Evolutionary conservation across 2,888 invertebrate genomes (phyloP), one percentile per base, ranked within the genome.

Genomic region (Pelosia muscerda): DNA sequence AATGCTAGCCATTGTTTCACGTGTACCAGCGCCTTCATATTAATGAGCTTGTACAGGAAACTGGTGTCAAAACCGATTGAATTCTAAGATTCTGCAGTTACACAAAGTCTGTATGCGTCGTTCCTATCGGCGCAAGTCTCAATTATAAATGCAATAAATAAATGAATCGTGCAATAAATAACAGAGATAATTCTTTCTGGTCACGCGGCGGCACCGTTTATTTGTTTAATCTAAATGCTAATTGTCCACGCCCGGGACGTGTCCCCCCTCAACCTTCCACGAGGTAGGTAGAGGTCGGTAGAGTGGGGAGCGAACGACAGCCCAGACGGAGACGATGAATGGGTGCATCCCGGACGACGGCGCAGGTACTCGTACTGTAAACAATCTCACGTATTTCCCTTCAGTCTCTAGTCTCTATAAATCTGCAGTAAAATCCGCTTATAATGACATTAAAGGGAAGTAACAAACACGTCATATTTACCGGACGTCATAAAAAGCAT

Each of bases 171-270:
- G 81, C 83, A 83, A 89, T 90, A 90, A 88, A 89, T 86, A 88
- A 88, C 84, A 75, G 74, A 82, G 82, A 86, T 88, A 86, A 89
- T 85, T 88, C 85, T 89, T 88, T 85, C 87, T 84, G 86, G 88
- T 87, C 88, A 88, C 88, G 88, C 77, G 78, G 84, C 82, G 81
- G 80, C 81, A 78, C 82, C 89, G 88, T 89, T 91, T 91, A 91
- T 92, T 91, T 92, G 91, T 92, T 91, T 92, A 90, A 92, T 92
- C 92, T 92, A 92, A 92, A 92, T 92, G 92, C 92, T 92, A 92
- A 92, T 92, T 90, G 88, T 81, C 78, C 81, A 70, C 82, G 77
- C 74, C 75, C 84, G 76, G 80, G 79, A 76, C 79, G 79, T 72
- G 81, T 61, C 55, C 64, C 38, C 68, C 68, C 62, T 42, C 26